Evolutionary conservation across 1,140 invertebrate species (phyloP), one percentile per base, ranked within the genome.

Genomic region (Trichomalopsis sarcophagae): DNA sequence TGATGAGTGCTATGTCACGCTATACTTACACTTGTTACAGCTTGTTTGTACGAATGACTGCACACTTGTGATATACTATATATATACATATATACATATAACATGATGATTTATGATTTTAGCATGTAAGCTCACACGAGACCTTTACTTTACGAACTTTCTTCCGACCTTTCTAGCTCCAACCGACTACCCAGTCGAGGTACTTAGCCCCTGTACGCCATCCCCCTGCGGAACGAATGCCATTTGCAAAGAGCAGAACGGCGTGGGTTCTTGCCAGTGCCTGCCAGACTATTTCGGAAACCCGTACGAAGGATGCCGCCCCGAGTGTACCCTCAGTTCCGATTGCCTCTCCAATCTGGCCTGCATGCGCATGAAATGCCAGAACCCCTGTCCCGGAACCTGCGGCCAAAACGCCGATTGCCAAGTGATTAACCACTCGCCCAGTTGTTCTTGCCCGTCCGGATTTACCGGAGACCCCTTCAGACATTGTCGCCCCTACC

Each of bases 161-260:
- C 55, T 82, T 75, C 2, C 55, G 21, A 83, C 75, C n/a, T 27
- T 68, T 86, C 33, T 84, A 33, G 74, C 33, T 30, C 87, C 87
- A 81, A 33, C 21, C 77, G 76, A 44, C 71, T 6, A 62, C 55
- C 78, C 3, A 81, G 40, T 92, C 85, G 90, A 89, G 62, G 79
- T 80, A 85, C 27, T 89, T 55, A 91, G 94, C 83, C 95, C 96
- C 80, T 97, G 96, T 89, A 94, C 95, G 87, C 96, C 96, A 50
- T 96, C 95, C 62, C 96, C 96, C 69, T 97, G 97, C 90, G 97
- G 97, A 71, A 94, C 95, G 3, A 97, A 97, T 92, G 96, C 97
- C 69, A 84, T 96, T 88, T 96, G 96, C 91, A 95, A 95, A 93
- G 97, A 97, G 92, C 95, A 95, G 84, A 96, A 97, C 88, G 96